These are phyloP conservation scores for Steinernema khuongi DNA, from an alignment of 1,140 invertebrate species.

Conservation along the genomic window DNA sequence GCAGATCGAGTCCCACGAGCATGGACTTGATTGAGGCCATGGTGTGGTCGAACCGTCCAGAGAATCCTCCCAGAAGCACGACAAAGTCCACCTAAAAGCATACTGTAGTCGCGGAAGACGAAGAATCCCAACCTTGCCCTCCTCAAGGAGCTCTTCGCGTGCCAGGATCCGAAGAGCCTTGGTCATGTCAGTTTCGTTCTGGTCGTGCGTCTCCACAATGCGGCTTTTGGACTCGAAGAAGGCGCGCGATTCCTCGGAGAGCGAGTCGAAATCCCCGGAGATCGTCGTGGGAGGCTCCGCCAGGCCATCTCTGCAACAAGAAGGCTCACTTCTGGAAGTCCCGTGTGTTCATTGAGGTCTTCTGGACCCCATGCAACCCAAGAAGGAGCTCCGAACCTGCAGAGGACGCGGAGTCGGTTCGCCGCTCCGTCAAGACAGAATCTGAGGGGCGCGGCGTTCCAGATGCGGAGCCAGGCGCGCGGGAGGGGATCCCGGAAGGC, in stretches of 20 bases:
- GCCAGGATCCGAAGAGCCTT: constrained; percentile 10
- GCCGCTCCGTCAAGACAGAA: constrained; percentile 18
- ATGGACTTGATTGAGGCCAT: constrained; percentile 20
- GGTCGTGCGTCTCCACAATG: constrained; percentile 20
- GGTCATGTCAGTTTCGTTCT: constrained; percentile 21
- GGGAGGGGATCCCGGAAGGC: background rate
- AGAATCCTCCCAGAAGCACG: constrained; percentile 16
- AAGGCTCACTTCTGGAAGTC: no score
- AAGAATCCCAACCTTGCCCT: background rate
- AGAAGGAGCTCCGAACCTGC: background rate
- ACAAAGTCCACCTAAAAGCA: constrained; percentile 17
- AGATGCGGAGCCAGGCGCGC: background rate
- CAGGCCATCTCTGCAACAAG: constrained; percentile 8
- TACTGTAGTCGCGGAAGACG: background rate
- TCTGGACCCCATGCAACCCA: no score
- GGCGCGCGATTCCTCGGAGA: background rate
- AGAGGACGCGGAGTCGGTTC: background rate
- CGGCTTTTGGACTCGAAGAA: background rate
- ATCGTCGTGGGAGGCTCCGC: background rate
- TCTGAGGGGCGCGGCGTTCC: constrained; percentile 14
- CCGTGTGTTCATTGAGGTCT: no score
- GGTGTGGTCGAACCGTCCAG: constrained; percentile 23
- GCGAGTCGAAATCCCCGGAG: constrained; percentile 19
- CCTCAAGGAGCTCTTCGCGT: background rate
- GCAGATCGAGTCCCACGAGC: background rate